Percentiles rank a stretch among this genome's conserved stretches.
These are phyloP conservation scores for Holothuria leucospilota DNA, from an alignment of 53 echinoderm and acorn worm species.

Conservation along the genomic window DNA sequence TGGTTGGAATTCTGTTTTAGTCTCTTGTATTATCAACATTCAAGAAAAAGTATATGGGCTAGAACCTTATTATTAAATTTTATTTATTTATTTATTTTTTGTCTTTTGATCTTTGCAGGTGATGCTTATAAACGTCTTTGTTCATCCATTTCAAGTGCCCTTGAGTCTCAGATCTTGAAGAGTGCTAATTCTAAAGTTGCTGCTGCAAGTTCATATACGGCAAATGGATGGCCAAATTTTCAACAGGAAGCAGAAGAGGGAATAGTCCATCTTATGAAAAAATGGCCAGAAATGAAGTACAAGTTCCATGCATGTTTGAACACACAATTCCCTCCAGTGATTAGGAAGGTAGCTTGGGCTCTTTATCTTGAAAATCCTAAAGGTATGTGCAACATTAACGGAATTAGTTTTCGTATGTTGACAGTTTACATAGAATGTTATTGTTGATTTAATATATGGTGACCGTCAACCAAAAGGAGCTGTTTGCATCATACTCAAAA, in stretches of 20 bases:
- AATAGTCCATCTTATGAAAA: constrained; percentile 70
- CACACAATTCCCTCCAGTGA: constrained; percentile 66
- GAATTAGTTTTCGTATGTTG: no score
- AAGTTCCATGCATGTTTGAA: constrained; percentile 85
- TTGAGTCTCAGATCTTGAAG: constrained; percentile 5
- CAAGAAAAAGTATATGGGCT: no score
- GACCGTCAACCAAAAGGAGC: no score
- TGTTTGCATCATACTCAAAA: no score
- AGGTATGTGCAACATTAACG: constrained; percentile 52
- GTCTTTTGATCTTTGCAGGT: constrained; percentile 47
- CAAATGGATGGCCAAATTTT: background rate
- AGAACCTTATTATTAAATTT: no score
- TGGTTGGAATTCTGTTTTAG: no score
- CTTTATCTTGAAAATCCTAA: constrained; percentile 79
- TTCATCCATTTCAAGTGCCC: constrained; percentile 24
- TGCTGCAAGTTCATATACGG: no score
- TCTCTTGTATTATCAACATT: no score
- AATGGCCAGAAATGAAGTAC: constrained; percentile 89
- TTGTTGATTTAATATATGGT: no score
- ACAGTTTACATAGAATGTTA: no score
- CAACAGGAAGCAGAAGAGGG: constrained; percentile 67
- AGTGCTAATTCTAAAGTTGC: background rate
- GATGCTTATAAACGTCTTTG: constrained; percentile 61
- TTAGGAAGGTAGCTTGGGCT: constrained; percentile 80
- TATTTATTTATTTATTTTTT: background rate